Percentiles rank a stretch among this genome's conserved stretches.
phyloP scores from a whole-genome alignment of 2,797 vertebrate species.

The Helostoma temminkii region DNA sequence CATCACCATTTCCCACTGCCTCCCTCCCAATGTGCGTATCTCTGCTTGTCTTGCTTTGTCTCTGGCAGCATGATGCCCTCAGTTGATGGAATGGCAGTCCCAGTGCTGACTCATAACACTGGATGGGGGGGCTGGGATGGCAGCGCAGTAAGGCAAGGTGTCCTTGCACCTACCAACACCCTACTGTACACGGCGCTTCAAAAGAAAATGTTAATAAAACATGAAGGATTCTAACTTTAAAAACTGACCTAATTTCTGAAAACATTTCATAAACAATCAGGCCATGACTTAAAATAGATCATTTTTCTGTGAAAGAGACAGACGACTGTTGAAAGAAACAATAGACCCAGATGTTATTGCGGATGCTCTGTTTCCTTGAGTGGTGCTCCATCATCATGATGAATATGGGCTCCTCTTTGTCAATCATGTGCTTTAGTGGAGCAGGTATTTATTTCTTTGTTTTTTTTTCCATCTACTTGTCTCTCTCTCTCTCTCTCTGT shows the following conservation, averaged over 20 bases:
- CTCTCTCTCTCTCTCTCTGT: constrained; percentile 31
- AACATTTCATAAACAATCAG: constrained; percentile 26
- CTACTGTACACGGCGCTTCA: constrained; percentile 7
- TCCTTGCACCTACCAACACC: constrained; percentile 29
- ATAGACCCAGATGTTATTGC: constrained; percentile 44
- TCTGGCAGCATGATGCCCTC: constrained; percentile 54
- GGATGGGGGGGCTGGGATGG: neutral
- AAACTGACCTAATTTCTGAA: constrained; percentile 6
- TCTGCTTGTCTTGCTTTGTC: constrained; percentile 60
- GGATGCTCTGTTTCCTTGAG: constrained; percentile 44
- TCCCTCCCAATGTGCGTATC: constrained; percentile 46
- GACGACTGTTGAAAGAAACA: constrained; percentile 49
- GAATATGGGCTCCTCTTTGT: constrained; percentile 59
- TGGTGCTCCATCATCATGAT: constrained; percentile 64
- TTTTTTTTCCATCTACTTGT: constrained; percentile 38
- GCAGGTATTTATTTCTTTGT: constrained; percentile 69
- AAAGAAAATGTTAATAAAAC: constrained; percentile 16
- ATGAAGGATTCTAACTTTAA: constrained; percentile 15
- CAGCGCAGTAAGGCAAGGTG: constrained; percentile 42
- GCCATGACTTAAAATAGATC: constrained; percentile 6
- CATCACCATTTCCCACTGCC: constrained; percentile 62
- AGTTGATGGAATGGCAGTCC: constrained; percentile 56
- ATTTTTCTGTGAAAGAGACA: constrained; percentile 25
- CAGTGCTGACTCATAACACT: constrained; percentile 64
- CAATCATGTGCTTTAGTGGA: constrained; percentile 66